These are phyloP conservation scores for Danionella cerebrum DNA, from an alignment of 2,113 vertebrate species.

Conservation along the genomic window DNA sequence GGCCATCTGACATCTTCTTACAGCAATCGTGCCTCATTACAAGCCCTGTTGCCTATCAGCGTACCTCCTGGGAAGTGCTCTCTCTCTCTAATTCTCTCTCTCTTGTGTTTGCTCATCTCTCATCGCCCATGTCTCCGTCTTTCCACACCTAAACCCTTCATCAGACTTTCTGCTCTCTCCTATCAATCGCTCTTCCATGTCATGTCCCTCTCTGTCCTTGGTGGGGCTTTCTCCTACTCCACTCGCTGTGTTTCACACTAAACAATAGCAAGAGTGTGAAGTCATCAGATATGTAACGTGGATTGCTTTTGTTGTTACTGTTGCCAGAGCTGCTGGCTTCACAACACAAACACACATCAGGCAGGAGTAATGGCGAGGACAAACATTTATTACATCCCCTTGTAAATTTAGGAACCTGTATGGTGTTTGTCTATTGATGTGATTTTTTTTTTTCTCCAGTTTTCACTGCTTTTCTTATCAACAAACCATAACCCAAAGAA, in stretches of 20 bases:
- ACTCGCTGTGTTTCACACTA: background rate
- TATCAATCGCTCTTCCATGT: constrained; percentile 1
- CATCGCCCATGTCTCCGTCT: constrained; percentile 19
- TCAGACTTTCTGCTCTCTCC: constrained; percentile 8
- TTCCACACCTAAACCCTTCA: background rate
- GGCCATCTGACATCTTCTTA: constrained; percentile 55
- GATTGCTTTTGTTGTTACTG: constrained; percentile 40
- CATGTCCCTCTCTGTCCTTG: constrained; percentile 3
- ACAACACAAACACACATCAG: constrained; percentile 39
- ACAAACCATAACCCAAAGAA: too few relatives aligned
- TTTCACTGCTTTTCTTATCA: too few relatives aligned
- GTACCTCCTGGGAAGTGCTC: constrained; percentile 28
- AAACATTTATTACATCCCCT: too few relatives aligned
- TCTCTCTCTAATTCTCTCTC: constrained; percentile 1
- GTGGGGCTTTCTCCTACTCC: background rate
- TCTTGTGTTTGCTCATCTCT: constrained; percentile 9
- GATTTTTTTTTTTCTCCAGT: too few relatives aligned
- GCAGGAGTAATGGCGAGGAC: background rate
- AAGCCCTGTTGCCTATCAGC: constrained; percentile 51
- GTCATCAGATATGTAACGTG: constrained; percentile 37
- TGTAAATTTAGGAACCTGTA: too few relatives aligned
- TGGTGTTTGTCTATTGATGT: too few relatives aligned
- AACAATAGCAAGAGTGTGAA: constrained; percentile 37
- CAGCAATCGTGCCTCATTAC: constrained; percentile 49
- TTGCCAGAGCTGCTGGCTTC: constrained; percentile 45